Evolutionary conservation across 2,888 invertebrate genomes (phyloP), one percentile per base, ranked within the genome.

Genomic region (Iphiclides podalirius): DNA sequence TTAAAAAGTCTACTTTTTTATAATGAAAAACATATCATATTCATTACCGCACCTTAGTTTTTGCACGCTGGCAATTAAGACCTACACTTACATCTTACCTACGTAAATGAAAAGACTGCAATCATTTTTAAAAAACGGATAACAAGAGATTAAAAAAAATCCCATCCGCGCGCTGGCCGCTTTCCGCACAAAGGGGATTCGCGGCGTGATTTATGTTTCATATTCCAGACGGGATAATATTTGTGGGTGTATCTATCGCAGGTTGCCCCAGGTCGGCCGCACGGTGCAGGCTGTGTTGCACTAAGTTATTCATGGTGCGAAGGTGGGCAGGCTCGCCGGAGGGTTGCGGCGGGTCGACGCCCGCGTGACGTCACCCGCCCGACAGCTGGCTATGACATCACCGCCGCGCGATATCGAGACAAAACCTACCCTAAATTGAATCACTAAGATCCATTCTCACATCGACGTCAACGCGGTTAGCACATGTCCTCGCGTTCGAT

Each of bases 361-460:
- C 63, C 60, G 71, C 75, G 70, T 86, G 85, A 87, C 85, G 86
- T 86, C 85, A 86, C 64, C 72, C 85, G 79, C 82, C 82, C 82
- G 83, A 85, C 87, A 87, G 87, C 87, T 86, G 86, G 76, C 75
- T 67, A 59, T 68, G 86, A 88, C 87, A 84, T 86, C 87, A 87
- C 67, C 63, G 57, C 63, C 48, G 70, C 70, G 70, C 72, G 70
- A 68, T 65, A n/a, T 12, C 11, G 69, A 73, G 71, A 72, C 67
- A 70, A 76, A 73, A 60, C 64, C 60, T 64, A 70, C 75, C 73
- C 71, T 80, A 75, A 68, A 63, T 61, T 61, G 58, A 61, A 60
- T 66, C 54, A 53, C 67, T 77, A 78, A 74, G 77, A 75, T 64
- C 65, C 70, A 82, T 78, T 78, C 75, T 80, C 70, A 70, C 58